Evolutionary conservation across 2,797 vertebrate genomes (phyloP).

Genomic region (Hemibagrus guttatus): DNA sequence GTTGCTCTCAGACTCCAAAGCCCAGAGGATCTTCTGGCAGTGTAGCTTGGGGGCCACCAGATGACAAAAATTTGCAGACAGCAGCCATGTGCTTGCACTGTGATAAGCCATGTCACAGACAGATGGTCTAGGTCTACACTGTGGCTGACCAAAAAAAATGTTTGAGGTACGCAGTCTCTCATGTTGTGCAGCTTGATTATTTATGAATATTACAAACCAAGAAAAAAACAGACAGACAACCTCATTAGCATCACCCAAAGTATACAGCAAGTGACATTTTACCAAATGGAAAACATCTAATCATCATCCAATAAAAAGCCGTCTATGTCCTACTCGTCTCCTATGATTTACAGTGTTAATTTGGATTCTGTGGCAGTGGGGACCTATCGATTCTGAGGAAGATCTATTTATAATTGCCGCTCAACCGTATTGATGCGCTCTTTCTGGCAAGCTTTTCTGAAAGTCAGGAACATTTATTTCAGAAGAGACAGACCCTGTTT

Average conservation of each 20-base stretch:
- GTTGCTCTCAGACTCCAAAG: constrained; percentile 54
- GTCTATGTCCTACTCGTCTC: constrained; percentile 25
- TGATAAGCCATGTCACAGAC: constrained; percentile 50
- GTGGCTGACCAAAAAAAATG: neutral
- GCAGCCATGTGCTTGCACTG: constrained; percentile 55
- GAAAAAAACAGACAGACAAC: neutral
- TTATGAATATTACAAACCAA: neutral
- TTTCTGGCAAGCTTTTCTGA: constrained; percentile 62
- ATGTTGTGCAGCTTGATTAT: neutral
- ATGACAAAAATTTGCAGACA: constrained; percentile 52
- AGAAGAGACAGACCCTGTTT: constrained; percentile 67
- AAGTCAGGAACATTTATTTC: constrained; percentile 80
- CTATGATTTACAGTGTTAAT: constrained; percentile 48
- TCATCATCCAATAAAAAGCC: constrained; percentile 4
- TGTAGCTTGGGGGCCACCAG: constrained; percentile 47
- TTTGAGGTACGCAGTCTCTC: constrained; percentile 8
- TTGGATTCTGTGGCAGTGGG: constrained; percentile 44
- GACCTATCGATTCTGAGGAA: constrained; percentile 68
- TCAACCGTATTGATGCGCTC: constrained; percentile 71
- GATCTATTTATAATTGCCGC: constrained; percentile 69
- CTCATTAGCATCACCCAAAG: constrained; percentile 7
- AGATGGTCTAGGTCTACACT: constrained; percentile 34
- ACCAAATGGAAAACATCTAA: constrained; percentile 28
- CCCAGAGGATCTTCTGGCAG: constrained; percentile 51
- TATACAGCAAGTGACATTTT: constrained; percentile 4